Percentiles rank a stretch among this genome's conserved stretches.
Evolutionary conservation across 1,140 invertebrate genomes (phyloP).

Genomic region (Megathymus violae): DNA sequence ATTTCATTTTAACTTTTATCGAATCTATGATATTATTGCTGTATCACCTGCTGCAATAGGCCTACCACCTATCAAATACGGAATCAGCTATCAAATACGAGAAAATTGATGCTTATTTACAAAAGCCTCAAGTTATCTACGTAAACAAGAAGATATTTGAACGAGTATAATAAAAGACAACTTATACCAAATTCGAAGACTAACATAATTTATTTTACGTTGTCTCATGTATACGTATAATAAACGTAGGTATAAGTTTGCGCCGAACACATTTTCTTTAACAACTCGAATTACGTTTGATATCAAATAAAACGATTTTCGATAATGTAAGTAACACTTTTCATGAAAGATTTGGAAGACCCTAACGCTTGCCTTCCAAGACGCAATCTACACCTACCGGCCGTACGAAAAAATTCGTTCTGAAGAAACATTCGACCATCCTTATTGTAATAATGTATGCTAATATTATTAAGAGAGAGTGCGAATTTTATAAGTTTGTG

Average conservation of each 20-base stretch:
- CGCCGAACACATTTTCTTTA: not conserved
- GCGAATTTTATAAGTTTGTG: too few relatives aligned
- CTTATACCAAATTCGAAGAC: not conserved
- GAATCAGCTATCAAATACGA: not conserved
- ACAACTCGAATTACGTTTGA: not conserved
- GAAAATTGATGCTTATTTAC: not conserved
- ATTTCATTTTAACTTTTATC: too few relatives aligned
- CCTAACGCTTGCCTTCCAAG: not conserved
- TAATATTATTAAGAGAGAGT: too few relatives aligned
- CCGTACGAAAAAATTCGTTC: too few relatives aligned
- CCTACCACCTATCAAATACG: too few relatives aligned
- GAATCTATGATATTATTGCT: too few relatives aligned
- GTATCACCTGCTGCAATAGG: too few relatives aligned
- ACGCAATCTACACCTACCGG: too few relatives aligned
- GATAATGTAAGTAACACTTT: not conserved
- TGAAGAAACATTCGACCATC: too few relatives aligned
- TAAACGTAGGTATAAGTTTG: constrained; percentile 2
- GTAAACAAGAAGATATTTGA: constrained; percentile 1
- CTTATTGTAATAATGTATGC: too few relatives aligned
- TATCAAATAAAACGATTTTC: not conserved
- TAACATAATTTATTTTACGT: constrained; percentile 3
- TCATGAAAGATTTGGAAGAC: too few relatives aligned
- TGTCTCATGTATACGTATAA: not conserved
- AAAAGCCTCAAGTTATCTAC: not conserved
- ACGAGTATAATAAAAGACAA: not conserved